Conservation (phyloP, 2,888 invertebrate genomes). For the Falcaria lacertinaria region DNA sequence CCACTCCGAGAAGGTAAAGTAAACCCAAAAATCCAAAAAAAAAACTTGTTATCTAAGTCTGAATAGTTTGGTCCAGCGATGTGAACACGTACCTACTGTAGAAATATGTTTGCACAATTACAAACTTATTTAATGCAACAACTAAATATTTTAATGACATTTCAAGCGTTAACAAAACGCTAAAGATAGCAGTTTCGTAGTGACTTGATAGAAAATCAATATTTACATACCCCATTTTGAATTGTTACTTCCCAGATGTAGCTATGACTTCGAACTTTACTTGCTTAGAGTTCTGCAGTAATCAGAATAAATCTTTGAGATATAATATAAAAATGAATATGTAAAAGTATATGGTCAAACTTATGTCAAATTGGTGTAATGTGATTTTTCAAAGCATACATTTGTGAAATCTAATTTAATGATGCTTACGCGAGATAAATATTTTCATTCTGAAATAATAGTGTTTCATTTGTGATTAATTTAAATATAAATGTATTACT, state of each 20-base stretch:
- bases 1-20: too few species aligned
- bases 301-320: not conserved
- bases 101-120: not conserved
- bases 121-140: constrained; percentile 35
- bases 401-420: too few species aligned
- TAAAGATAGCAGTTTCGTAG: constrained; percentile 66
- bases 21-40: too few species aligned
- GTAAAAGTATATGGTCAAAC: not conserved
- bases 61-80: not conserved
- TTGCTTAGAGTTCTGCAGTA: constrained; percentile 27
- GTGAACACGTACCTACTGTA: not conserved
- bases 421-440: too few species aligned
- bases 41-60: too few species aligned
- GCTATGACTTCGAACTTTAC: constrained; percentile 18
- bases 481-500: too few species aligned
- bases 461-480: too few species aligned
- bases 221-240: constrained; percentile 51
- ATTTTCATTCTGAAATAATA: too few species aligned
- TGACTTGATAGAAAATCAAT: constrained; percentile 60
- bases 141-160: constrained; percentile 58
- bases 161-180: constrained; percentile 65
- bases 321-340: not conserved
- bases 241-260: constrained; percentile 46
- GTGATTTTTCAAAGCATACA: too few species aligned
- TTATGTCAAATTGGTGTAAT: too few species aligned